phyloP scores from a whole-genome alignment of 2,888 invertebrate genomes.

The Catocala nupta region DNA sequence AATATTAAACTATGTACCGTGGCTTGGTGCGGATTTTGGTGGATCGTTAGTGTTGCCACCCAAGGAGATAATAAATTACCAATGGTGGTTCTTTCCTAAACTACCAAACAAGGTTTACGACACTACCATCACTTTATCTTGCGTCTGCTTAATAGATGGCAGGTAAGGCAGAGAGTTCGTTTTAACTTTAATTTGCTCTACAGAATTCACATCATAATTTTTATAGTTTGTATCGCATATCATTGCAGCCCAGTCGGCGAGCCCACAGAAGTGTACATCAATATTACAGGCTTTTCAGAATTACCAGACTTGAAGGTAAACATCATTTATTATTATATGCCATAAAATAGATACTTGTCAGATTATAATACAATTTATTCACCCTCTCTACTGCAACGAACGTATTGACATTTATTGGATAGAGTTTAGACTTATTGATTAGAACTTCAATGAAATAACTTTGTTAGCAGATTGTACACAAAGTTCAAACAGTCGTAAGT shows the following conservation, averaged over 20 bases:
- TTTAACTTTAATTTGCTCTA: too few species aligned
- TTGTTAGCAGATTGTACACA: too few species aligned
- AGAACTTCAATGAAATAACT: too few species aligned
- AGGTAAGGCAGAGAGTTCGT: constrained; percentile 57
- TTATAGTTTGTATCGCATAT: too few species aligned
- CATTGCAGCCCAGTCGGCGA: constrained; percentile 76
- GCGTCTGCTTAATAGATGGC: constrained; percentile 74
- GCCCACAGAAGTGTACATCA: constrained; percentile 73
- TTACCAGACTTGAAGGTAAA: constrained; percentile 75
- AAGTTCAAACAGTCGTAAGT: too few species aligned
- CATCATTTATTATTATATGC: too few species aligned
- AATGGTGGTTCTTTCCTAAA: constrained; percentile 83
- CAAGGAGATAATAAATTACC: constrained; percentile 74
- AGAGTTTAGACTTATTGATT: too few species aligned
- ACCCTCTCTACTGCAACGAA: too few species aligned
- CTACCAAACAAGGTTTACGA: constrained; percentile 71
- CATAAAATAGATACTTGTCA: too few species aligned
- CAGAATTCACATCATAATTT: too few species aligned
- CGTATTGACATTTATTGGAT: too few species aligned
- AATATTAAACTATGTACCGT: constrained; percentile 68
- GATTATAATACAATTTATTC: too few species aligned
- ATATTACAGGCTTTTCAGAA: constrained; percentile 79
- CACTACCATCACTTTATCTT: constrained; percentile 76
- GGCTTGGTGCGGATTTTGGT: constrained; percentile 77
- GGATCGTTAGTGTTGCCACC: constrained; percentile 75